A percentile compares a stretch with the other conserved stretches of the same genome.
Evolutionary conservation across 2,113 vertebrate genomes (phyloP).

Genomic region (Apteryx mantelli): DNA sequence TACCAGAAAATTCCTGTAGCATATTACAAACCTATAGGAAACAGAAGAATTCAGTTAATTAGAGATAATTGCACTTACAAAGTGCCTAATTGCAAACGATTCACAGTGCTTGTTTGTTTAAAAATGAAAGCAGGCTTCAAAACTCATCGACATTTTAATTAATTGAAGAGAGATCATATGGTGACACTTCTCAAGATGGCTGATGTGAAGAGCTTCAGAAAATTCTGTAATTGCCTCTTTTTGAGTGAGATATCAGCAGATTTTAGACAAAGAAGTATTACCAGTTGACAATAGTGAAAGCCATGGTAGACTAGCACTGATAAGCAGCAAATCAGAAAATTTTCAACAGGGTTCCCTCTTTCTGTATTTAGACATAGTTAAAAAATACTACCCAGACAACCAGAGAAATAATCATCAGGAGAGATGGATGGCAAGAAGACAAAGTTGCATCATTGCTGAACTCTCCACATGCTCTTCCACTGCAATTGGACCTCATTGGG

Average conservation of each 20-base stretch:
- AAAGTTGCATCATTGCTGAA: slow-evolving; percentile 57
- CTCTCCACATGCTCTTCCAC: slow-evolving; percentile 28
- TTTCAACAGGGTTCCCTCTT: slow-evolving; percentile 47
- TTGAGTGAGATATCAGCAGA: slow-evolving; percentile 17
- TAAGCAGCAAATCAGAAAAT: slow-evolving; percentile 54
- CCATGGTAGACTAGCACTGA: slow-evolving; percentile 15
- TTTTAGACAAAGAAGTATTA: slow-evolving; percentile 10
- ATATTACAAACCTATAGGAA: slow-evolving; percentile 24
- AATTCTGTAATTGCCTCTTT: slow-evolving; percentile 41
- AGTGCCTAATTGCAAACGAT: slow-evolving; percentile 51
- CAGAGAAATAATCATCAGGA: slow-evolving; percentile 51
- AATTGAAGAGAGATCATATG: neutral
- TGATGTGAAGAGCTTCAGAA: slow-evolving; percentile 18
- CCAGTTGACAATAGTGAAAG: slow-evolving; percentile 18
- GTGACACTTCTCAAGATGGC: slow-evolving; percentile 15
- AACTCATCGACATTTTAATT: slow-evolving; percentile 50
- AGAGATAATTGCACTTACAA: slow-evolving; percentile 49
- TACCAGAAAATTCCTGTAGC: neutral
- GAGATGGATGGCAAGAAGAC: slow-evolving; percentile 45
- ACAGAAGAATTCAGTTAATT: slow-evolving; percentile 38
- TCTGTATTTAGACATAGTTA: slow-evolving; percentile 55
- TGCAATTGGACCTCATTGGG: slow-evolving; percentile 61
- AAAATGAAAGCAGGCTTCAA: slow-evolving; percentile 54
- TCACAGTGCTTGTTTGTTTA: slow-evolving; percentile 33
- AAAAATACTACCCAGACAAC: slow-evolving; percentile 47